These are phyloP conservation scores for Anser cygnoides DNA, from an alignment of 2,113 vertebrate genomes.

Conservation along the genomic window DNA sequence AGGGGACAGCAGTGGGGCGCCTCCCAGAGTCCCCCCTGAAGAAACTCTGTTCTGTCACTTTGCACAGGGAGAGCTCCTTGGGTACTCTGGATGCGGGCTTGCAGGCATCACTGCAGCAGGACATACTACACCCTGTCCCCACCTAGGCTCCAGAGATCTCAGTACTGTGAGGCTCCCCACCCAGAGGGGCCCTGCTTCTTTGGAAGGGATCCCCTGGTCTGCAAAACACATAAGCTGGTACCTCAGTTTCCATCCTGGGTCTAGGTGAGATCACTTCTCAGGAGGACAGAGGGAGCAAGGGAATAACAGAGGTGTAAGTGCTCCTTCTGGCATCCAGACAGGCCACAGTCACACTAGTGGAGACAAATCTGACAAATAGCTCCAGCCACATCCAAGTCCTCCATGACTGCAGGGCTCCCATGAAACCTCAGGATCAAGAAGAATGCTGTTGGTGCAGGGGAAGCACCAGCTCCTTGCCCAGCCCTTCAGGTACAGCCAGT, in stretches of 20 bases:
- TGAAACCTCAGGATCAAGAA: neutral
- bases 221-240: neutral
- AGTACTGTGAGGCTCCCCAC: no score
- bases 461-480: neutral
- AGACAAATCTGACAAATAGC: neutral
- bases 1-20: neutral
- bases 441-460: neutral
- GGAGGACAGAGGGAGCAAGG: neutral
- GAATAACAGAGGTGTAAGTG: neutral
- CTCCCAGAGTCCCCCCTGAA: neutral
- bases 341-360: neutral
- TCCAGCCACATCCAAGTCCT: neutral
- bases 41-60: neutral
- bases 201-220: neutral
- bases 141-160: neutral
- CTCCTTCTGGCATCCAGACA: neutral
- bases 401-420: rapidly evolving
- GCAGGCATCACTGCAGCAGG: neutral
- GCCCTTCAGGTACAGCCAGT: neutral
- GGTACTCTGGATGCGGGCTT: neutral
- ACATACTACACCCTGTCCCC: neutral
- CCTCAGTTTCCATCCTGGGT: neutral
- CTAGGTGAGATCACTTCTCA: rapidly evolving
- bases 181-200: neutral
- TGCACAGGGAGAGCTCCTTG: neutral